Evolutionary conservation across 2,888 invertebrate genomes (phyloP).

Genomic region (Megaustenia siamemsis): DNA sequence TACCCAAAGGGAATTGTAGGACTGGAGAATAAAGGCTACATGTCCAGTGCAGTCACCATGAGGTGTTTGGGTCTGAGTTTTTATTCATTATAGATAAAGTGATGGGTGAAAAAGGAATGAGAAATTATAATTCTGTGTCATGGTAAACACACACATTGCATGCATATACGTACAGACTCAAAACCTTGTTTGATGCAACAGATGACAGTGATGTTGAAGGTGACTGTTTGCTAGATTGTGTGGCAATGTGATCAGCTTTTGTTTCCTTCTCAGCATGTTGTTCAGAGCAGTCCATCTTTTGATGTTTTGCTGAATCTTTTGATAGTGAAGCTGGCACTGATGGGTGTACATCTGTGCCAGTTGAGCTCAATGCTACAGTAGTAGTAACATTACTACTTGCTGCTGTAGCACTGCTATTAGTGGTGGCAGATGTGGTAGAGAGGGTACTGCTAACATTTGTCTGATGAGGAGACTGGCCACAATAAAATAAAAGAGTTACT

Average conservation of each 20-base stretch:
- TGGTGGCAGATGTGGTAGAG: neutral
- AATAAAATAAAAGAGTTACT: neutral
- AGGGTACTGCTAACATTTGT: neutral
- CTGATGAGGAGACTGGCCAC: slow-evolving; percentile 38
- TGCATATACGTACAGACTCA: slow-evolving; percentile 1
- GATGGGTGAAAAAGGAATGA: no score
- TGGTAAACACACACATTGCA: no score
- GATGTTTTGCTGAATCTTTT: neutral
- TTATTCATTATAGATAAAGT: no score
- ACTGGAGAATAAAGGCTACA: no score
- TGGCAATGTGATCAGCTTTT: neutral
- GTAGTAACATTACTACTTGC: neutral
- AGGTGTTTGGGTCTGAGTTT: no score
- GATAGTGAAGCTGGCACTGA: neutral
- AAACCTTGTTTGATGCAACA: neutral
- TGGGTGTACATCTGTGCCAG: neutral
- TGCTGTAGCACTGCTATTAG: neutral
- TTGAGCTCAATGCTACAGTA: neutral
- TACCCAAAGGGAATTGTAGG: no score
- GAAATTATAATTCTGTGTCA: no score
- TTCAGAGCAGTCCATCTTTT: neutral
- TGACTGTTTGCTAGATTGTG: neutral
- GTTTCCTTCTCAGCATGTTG: neutral
- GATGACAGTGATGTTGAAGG: neutral
- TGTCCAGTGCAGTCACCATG: no score